Evolutionary conservation across 2,797 vertebrate species (phyloP).

Genomic region (Antennarius maculatus): DNA sequence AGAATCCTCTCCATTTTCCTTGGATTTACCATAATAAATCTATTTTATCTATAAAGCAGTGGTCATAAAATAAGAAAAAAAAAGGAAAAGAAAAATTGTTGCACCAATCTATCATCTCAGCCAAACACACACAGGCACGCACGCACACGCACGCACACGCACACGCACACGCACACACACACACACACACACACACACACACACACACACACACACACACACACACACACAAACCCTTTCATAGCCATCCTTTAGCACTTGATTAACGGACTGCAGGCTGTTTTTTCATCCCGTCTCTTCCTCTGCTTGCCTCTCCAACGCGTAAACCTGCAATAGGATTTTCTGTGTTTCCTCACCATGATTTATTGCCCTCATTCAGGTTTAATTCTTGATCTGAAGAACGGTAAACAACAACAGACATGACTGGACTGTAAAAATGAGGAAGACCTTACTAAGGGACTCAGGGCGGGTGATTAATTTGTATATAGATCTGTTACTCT

Average conservation of each 20-base stretch:
- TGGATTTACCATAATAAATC: constrained; percentile 77
- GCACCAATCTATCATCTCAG: constrained; percentile 71
- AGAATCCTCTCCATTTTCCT: constrained; percentile 74
- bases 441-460: constrained; percentile 69
- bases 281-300: constrained; percentile 52
- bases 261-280: constrained; percentile 72
- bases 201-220: constrained; percentile 1
- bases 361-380: constrained; percentile 85
- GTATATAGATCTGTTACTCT: constrained; percentile 80
- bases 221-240: constrained; percentile 31
- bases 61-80: constrained; percentile 68
- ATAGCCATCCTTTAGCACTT: constrained; percentile 75
- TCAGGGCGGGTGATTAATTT: constrained; percentile 81
- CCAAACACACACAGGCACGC: constrained; percentile 33
- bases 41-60: constrained; percentile 73
- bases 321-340: constrained; percentile 76
- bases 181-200: too few relatives aligned
- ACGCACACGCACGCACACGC: too few relatives aligned
- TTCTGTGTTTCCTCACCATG: constrained; percentile 75
- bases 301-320: constrained; percentile 70
- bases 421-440: constrained; percentile 81
- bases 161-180: constrained; percentile 22
- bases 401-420: constrained; percentile 83
- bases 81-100: constrained; percentile 62
- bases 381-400: constrained; percentile 83